Evolutionary conservation across 2,113 vertebrate genomes (phyloP).

Genomic region (Tichodroma muraria): DNA sequence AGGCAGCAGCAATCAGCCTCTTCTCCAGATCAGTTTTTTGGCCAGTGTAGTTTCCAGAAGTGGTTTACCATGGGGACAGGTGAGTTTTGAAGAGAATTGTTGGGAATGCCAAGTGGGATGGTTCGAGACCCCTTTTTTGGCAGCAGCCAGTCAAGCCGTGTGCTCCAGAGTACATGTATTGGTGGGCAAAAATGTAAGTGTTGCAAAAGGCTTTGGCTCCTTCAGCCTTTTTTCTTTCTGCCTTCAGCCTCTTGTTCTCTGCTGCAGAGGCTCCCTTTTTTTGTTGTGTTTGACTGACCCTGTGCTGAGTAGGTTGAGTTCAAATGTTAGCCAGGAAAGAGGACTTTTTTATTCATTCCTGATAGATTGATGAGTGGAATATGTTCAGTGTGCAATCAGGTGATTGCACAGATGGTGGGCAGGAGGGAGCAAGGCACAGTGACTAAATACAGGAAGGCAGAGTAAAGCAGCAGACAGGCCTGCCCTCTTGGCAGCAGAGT

Average conservation of each 20-base stretch:
- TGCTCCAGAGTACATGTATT: rapidly evolving
- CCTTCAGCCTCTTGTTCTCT: not conserved
- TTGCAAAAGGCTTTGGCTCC: not conserved
- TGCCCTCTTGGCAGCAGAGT: not conserved
- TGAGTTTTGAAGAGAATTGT: not conserved
- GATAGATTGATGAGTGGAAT: not conserved
- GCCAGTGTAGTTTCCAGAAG: not conserved
- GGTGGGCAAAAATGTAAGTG: not conserved
- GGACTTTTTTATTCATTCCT: not conserved
- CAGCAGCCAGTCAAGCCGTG: not conserved
- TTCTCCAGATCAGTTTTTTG: not conserved
- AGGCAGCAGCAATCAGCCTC: not conserved
- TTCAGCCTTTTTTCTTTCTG: not conserved
- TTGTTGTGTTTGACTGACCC: not conserved
- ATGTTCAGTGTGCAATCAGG: not conserved
- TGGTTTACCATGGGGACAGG: not conserved
- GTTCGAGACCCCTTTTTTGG: not conserved
- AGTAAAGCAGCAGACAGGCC: not conserved
- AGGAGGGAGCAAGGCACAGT: not conserved
- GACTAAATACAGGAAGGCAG: not conserved
- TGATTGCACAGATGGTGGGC: not conserved
- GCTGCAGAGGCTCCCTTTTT: not conserved
- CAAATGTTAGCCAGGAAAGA: not conserved
- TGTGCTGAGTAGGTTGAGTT: not conserved
- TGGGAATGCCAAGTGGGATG: not conserved